Evolutionary conservation across 2,113 vertebrate genomes (phyloP).

Genomic region (Zapornia atra): DNA sequence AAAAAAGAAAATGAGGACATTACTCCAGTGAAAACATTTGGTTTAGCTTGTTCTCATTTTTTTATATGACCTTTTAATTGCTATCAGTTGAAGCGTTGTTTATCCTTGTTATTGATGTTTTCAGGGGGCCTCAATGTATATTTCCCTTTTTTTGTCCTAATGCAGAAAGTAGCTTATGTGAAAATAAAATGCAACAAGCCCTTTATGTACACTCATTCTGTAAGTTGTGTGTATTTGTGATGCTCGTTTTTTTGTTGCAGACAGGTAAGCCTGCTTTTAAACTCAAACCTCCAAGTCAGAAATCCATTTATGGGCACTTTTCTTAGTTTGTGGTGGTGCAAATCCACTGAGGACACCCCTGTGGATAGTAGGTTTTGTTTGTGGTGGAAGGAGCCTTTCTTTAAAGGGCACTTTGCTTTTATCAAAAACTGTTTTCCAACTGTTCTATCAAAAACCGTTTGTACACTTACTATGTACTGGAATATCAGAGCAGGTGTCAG

Average conservation of each 20-base stretch:
- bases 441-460: neutral
- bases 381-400: neutral
- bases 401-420: neutral
- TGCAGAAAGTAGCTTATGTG: neutral
- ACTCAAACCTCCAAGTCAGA: neutral
- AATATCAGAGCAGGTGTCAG: neutral
- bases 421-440: neutral
- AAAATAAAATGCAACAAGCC: neutral
- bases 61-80: neutral
- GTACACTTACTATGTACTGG: neutral
- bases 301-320: neutral
- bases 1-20: neutral
- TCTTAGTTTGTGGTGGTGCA: neutral
- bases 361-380: neutral
- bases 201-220: neutral
- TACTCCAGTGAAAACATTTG: neutral
- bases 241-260: neutral
- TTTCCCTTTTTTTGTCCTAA: neutral
- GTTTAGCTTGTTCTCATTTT: neutral
- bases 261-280: neutral
- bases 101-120: neutral
- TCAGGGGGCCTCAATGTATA: neutral
- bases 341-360: neutral
- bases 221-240: neutral
- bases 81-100: neutral